These are phyloP conservation scores for Sebastes fasciatus DNA, from an alignment of 2,113 vertebrate species.

Conservation along the genomic window DNA sequence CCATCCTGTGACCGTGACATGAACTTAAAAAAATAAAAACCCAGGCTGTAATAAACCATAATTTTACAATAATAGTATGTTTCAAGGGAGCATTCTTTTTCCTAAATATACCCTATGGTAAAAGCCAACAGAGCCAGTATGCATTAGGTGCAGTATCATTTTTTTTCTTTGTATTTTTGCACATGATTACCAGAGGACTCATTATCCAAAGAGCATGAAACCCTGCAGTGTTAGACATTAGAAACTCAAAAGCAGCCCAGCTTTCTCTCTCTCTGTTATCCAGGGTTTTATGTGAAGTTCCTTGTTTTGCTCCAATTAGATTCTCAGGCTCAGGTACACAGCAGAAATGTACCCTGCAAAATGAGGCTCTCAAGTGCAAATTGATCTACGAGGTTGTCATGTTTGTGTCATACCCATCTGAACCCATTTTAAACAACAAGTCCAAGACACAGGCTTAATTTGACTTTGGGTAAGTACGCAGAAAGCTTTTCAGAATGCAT, in stretches of 20 bases:
- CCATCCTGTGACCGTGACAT: too few species aligned
- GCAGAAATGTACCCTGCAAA: slow-evolving; percentile 1
- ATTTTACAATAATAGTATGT: not conserved
- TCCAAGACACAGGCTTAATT: slow-evolving; percentile 14
- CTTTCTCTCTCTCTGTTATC: slow-evolving; percentile 17
- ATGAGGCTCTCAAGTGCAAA: slow-evolving; percentile 44
- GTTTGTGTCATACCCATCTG: slow-evolving; percentile 36
- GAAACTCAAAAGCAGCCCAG: slow-evolving; percentile 11
- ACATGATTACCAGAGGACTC: slow-evolving; percentile 44
- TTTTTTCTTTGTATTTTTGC: slow-evolving; percentile 16
- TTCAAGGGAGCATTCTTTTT: not conserved
- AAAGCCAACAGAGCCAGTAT: not conserved
- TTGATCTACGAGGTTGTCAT: slow-evolving; percentile 23
- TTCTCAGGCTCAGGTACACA: slow-evolving; percentile 17
- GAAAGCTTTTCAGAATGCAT: not conserved
- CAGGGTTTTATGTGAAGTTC: slow-evolving; percentile 20
- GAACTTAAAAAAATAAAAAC: too few species aligned
- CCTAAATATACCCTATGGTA: not conserved
- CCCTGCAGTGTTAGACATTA: slow-evolving; percentile 21
- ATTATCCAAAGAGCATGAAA: slow-evolving; percentile 49
- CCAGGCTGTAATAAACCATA: too few species aligned
- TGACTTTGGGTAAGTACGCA: slow-evolving; percentile 19
- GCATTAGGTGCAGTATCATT: not conserved
- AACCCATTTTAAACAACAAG: slow-evolving; percentile 29
- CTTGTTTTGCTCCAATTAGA: slow-evolving; percentile 67